Conservation (phyloP, 2,888 invertebrate genomes). For the Amphipoea oculea region DNA sequence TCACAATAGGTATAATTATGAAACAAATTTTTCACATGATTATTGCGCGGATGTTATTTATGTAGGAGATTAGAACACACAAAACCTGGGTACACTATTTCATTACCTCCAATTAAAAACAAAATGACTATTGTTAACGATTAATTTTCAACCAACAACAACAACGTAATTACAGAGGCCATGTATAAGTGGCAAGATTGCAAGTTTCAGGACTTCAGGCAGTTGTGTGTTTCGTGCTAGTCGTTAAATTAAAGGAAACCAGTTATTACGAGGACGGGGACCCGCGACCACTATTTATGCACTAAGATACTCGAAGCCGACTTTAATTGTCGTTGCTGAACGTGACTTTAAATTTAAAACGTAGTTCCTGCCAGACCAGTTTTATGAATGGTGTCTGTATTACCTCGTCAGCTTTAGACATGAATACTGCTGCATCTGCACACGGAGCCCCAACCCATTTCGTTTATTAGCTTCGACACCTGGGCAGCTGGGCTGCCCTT, state of each 20-base stretch:
- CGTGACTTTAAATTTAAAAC: conserved; percentile 44
- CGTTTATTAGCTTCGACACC: conserved; percentile 43
- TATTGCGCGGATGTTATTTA: conserved; percentile 14
- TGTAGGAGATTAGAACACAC: conserved; percentile 7
- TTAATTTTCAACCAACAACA: conserved; percentile 11
- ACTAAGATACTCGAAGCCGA: conserved; percentile 34
- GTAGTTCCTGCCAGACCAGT: conserved; percentile 2
- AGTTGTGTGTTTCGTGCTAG: conserved; percentile 25
- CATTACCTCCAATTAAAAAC: neutral
- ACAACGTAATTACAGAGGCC: conserved; percentile 11
- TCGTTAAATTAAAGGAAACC: conserved; percentile 48
- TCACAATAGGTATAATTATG: neutral
- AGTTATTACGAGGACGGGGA: conserved; percentile 37
- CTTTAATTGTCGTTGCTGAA: conserved; percentile 45
- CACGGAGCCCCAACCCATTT: conserved; percentile 13
- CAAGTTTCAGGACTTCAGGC: conserved; percentile 27
- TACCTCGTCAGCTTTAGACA: neutral
- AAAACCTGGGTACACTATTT: neutral
- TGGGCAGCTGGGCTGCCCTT: conserved; percentile 22
- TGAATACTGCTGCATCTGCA: conserved; percentile 47
- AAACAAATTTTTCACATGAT: conserved; percentile 10
- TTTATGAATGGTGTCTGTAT: neutral
- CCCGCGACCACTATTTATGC: conserved; percentile 48
- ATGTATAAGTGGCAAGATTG: conserved; percentile 19
- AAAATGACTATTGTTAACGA: neutral